These are phyloP conservation scores for Pomacea maculata DNA, from an alignment of 1,140 invertebrate genomes.

Conservation along the genomic window DNA sequence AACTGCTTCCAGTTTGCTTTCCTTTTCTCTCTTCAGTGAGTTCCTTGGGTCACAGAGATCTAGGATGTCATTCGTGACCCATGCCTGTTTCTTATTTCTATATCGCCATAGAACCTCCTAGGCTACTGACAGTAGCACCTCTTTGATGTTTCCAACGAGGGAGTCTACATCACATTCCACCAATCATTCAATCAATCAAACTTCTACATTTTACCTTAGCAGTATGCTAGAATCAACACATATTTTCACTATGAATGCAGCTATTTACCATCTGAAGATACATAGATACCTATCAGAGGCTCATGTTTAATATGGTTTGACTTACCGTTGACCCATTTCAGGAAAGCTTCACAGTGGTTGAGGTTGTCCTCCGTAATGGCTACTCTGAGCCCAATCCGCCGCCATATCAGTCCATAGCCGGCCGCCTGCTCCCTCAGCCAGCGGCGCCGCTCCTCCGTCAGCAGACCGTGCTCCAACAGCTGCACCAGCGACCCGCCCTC, in stretches of 20 bases:
- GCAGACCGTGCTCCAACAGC: not conserved
- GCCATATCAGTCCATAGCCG: not conserved
- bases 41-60: too few relatives aligned
- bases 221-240: too few relatives aligned
- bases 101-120: too few relatives aligned
- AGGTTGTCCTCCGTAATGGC: not conserved
- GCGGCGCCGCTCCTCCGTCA: constrained; percentile 4
- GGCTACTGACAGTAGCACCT: too few relatives aligned
- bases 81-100: too few relatives aligned
- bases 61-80: too few relatives aligned
- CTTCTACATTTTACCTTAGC: too few relatives aligned
- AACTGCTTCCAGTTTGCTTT: too few relatives aligned
- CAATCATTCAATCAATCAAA: not conserved
- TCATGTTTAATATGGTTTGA: not conserved
- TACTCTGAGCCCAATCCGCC: not conserved
- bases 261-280: not conserved
- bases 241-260: not conserved
- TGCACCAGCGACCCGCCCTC: constrained; percentile 2
- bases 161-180: not conserved
- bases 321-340: not conserved
- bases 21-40: too few relatives aligned
- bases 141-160: too few relatives aligned
- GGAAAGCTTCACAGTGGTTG: constrained; percentile 1
- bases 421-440: constrained; percentile 2
- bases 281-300: not conserved